Evolutionary conservation across 1,140 invertebrate genomes (phyloP).

Genomic region (Leptopilina clavipes): DNA sequence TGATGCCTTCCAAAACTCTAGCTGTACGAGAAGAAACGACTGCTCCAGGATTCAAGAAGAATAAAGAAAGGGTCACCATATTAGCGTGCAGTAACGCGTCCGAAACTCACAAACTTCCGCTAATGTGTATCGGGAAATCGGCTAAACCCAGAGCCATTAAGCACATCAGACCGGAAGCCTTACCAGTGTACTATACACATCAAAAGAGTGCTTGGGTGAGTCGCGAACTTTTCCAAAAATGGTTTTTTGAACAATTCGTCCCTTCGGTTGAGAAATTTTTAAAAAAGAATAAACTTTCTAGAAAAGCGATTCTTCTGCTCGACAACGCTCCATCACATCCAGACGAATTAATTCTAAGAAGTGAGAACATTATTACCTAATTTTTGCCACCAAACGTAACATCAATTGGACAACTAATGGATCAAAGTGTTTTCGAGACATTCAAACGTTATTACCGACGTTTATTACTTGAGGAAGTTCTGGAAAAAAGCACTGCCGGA

Average conservation of each 20-base stretch:
- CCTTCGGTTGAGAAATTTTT: slow-evolving; percentile 63
- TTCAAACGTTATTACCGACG: slow-evolving; percentile 58
- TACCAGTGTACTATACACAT: slow-evolving; percentile 48
- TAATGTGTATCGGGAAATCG: slow-evolving; percentile 61
- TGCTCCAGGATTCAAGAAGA: slow-evolving; percentile 56
- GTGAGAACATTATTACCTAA: slow-evolving; percentile 59
- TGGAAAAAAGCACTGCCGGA: slow-evolving; percentile 47
- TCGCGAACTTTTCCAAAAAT: slow-evolving; percentile 47
- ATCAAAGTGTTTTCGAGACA: slow-evolving; percentile 69
- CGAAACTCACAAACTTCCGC: slow-evolving; percentile 60
- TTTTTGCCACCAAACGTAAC: slow-evolving; percentile 71
- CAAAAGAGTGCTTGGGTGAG: too few relatives aligned
- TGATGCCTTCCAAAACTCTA: slow-evolving; percentile 47
- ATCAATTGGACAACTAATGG: slow-evolving; percentile 70
- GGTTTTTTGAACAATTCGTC: slow-evolving; percentile 56
- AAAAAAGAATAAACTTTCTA: slow-evolving; percentile 57
- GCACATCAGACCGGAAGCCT: slow-evolving; percentile 45
- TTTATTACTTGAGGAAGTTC: slow-evolving; percentile 53
- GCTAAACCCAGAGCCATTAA: slow-evolving; percentile 62
- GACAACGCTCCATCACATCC: slow-evolving; percentile 66
- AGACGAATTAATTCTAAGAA: slow-evolving; percentile 49
- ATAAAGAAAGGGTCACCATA: slow-evolving; percentile 45
- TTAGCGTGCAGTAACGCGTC: slow-evolving; percentile 44
- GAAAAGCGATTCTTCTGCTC: slow-evolving; percentile 66
- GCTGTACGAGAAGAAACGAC: slow-evolving; percentile 42